Conservation (phyloP, 2,797 vertebrate species). For the Tragopan temminckii region DNA sequence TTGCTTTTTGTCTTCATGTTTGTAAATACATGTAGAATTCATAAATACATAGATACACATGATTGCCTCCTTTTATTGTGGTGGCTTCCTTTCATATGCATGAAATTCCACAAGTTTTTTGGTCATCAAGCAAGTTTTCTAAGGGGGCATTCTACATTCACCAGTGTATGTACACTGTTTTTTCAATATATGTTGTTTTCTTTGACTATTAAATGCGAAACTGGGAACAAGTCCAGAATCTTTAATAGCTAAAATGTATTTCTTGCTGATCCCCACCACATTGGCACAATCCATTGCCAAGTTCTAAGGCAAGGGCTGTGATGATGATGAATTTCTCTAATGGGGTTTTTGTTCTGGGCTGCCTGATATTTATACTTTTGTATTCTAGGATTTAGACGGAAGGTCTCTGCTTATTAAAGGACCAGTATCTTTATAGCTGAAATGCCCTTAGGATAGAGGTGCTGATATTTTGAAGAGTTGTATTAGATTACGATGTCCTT, state of each 20-base stretch:
- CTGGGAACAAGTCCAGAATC: constrained; percentile 39
- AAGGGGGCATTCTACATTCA: not conserved
- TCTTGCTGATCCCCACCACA: constrained; percentile 39
- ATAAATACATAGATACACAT: not conserved
- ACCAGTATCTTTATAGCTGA: not conserved
- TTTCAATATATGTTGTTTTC: constrained; percentile 1
- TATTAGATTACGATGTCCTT: not conserved
- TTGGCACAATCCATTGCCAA: constrained; percentile 15
- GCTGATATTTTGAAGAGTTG: not conserved
- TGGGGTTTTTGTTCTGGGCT: constrained; percentile 16
- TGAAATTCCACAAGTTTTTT: not conserved
- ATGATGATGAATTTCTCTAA: constrained; percentile 40
- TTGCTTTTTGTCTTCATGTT: not conserved
- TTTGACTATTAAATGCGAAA: constrained; percentile 43
- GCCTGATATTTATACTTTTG: not conserved
- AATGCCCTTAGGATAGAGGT: not conserved
- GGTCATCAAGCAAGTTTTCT: not conserved
- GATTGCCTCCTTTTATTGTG: not conserved
- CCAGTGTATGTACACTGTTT: not conserved
- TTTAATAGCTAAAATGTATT: constrained; percentile 45
- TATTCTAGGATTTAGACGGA: not conserved
- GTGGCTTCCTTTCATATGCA: not conserved
- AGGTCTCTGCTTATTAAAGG: not conserved
- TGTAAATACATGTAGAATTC: constrained; percentile 20
- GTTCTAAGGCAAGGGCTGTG: not conserved